Base-by-base conservation (phyloP, 2,113 vertebrate species). In the Dendrocopos noguchii region DNA sequence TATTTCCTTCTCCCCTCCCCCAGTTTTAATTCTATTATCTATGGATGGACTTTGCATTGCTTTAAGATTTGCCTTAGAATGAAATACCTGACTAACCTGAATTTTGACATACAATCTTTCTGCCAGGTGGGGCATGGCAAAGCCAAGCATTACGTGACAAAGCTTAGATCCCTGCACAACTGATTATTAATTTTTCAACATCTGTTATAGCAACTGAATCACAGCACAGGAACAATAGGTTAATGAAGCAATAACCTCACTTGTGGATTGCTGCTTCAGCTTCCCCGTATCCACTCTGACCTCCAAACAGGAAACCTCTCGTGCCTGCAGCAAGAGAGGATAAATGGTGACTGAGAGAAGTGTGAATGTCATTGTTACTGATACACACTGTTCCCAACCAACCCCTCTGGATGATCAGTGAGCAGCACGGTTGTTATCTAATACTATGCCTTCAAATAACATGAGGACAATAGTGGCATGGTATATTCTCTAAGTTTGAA, bases 281-380 rank as follows among this genome's bases (percentile, higher is more conserved):
- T 96, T 96, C 86, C 81, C 74, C 0, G 47, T 83, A 64, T 97
- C 95, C 80, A 97, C 80, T 17, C 80, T 94, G 61, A 98, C 88
- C 79, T 98, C 97, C 80, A 98, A 83, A 94, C 96, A 88, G 96
- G 97, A 98, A 93, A 98, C 52, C 18, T 98, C 97, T 14, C 97
- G 97, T 84, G 97, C 88, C 98, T 98, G 91, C 77, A 97, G 87
- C 21, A 71, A 92, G 82, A 90, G 46, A 91, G 10, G 22, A 77
- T 25, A 71, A 75, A 84, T 16, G 78, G 72, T 9, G 8, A 52
- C 22, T 79, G 70, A 85, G 44, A 91, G 34, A 75, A 63, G 39
- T 6, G 10, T n/a, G 42, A 39, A 77, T 68, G 70, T 57, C 67
- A 71, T 59, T 68, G 64, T 46, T 68, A 89, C 20, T 85, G 90